Evolutionary conservation across 2,888 invertebrate species (phyloP), one percentile per base, ranked within the genome.

Genomic region (Troides helena): DNA sequence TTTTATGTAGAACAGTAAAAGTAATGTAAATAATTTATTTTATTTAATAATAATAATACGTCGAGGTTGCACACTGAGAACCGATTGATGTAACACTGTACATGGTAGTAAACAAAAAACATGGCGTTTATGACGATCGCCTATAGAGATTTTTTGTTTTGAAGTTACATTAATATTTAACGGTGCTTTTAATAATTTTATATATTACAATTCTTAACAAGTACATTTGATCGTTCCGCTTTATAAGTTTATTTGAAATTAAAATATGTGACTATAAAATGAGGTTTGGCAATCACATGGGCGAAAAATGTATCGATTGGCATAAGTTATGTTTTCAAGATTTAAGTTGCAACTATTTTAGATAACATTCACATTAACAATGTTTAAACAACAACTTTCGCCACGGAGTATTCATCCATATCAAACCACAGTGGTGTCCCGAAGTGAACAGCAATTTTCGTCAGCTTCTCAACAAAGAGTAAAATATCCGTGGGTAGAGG

Each of bases 331-430:
- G 67, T 70, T 64, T 67, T 63, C 59, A 66, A 53, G 46, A 25
- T 30, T 43, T 59, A 57, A 66, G 18, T 46, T 3, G 6, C 23
- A 39, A 56, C 46, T 25, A 21, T 65, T 53, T 67, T 65, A 74
- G 69, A 67, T 69, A 70, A 64, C 62, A 60, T 56, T 67, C 60
- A 39, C 39, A 63, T 36, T 61, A 65, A 85, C 75, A 76, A 93
- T 90, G 94, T 94, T 86, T 74, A 93, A 92, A 78, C 92, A 92
- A 79, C 92, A 92, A 77, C 72, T 88, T 57, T 87, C 93, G 18
- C 89, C 91, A 6, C 85, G 92, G 59, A 91, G 88, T 74, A 87
- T 92, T 57, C 92, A 92, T 73, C 93, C 93, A 6, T 93, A 93
- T 74, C 93, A 93, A 78, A 93, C 93, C 7, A 93, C 93, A 5